These are phyloP conservation scores for Amiota mariae DNA, from an alignment of 2,888 invertebrate genomes.

Conservation along the genomic window DNA sequence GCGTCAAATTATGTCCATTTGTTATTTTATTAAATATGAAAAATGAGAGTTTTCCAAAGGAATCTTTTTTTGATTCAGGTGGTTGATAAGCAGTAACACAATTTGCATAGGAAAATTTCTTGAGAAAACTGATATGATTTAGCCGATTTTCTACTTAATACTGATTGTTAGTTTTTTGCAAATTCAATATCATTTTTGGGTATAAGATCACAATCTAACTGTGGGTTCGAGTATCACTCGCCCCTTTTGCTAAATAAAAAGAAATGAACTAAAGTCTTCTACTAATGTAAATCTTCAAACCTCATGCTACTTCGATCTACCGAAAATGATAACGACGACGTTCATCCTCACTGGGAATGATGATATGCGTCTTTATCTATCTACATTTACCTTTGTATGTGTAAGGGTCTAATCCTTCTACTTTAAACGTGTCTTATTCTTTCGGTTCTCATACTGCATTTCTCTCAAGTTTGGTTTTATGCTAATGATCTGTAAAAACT, in stretches of 20 bases:
- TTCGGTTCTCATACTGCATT: too few species aligned
- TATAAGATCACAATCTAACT: neutral
- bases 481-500: constrained; percentile 61
- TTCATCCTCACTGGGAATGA: constrained; percentile 40
- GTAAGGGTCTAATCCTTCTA: constrained; percentile 52
- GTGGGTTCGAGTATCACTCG: neutral
- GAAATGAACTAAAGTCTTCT: neutral
- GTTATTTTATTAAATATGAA: neutral
- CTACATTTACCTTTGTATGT: neutral
- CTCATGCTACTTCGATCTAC: constrained; percentile 7
- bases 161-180: constrained; percentile 22
- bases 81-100: constrained; percentile 53
- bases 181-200: constrained; percentile 5
- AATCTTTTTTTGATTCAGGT: constrained; percentile 42
- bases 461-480: constrained; percentile 55
- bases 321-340: constrained; percentile 45
- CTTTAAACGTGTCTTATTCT: neutral
- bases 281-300: constrained; percentile 4
- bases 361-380: constrained; percentile 60
- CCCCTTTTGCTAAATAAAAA: neutral
- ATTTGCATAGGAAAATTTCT: constrained; percentile 46
- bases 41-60: neutral
- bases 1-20: neutral
- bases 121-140: constrained; percentile 53
- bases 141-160: constrained; percentile 46